phyloP scores from a whole-genome alignment of 2,888 invertebrate genomes.

The Aphodius sticticus region DNA sequence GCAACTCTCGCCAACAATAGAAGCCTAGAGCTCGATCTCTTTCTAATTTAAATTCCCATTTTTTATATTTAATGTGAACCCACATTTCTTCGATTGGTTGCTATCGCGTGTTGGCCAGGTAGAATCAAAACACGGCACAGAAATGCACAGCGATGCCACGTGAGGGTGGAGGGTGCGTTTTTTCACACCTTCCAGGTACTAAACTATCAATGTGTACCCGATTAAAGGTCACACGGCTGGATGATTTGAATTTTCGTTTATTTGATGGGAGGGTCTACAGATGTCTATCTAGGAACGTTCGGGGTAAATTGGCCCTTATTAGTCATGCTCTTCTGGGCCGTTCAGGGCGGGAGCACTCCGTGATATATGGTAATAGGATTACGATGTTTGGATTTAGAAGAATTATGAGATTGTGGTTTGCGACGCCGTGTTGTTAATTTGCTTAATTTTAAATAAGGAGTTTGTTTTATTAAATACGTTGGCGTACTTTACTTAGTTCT shows the following conservation, averaged over 20 bases:
- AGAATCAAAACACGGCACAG: not conserved
- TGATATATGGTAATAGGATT: not conserved
- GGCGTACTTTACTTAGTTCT: no score
- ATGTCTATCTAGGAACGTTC: not conserved
- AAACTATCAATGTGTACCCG: constrained; percentile 16
- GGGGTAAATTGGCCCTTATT: not conserved
- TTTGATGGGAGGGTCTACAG: not conserved
- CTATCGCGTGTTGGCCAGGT: not conserved
- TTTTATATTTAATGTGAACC: not conserved
- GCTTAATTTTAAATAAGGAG: not conserved
- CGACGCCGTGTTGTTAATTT: not conserved
- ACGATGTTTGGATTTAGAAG: not conserved
- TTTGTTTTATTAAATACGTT: not conserved
- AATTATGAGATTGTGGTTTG: not conserved
- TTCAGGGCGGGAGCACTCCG: not conserved
- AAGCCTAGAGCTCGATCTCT: not conserved
- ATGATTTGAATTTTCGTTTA: not conserved
- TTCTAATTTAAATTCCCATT: not conserved
- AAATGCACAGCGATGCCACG: not conserved
- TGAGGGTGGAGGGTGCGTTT: constrained; percentile 18
- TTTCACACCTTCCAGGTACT: constrained; percentile 23
- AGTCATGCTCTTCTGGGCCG: not conserved
- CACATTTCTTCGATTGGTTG: not conserved
- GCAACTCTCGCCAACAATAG: not conserved
- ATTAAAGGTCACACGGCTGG: not conserved